A percentile compares a stretch with the other conserved stretches of the same genome.
phyloP scores from a whole-genome alignment of 2,888 invertebrate genomes.

The Torymus auratus region DNA sequence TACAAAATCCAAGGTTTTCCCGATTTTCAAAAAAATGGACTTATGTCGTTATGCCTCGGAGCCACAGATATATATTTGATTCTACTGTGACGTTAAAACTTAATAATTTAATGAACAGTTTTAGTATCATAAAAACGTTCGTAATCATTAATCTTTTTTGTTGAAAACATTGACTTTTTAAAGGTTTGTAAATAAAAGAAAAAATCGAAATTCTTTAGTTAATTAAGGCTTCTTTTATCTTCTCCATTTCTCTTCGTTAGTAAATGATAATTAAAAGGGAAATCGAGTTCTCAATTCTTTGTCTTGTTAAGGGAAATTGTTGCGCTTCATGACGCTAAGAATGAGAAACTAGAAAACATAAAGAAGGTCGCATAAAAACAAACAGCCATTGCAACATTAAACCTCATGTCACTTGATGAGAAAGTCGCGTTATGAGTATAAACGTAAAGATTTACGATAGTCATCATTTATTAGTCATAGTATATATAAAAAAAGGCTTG shows the following conservation, averaged over 20 bases:
- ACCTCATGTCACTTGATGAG: constrained; percentile 9
- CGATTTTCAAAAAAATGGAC: too few relatives aligned
- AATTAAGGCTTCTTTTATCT: constrained; percentile 41
- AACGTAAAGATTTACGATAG: constrained; percentile 1
- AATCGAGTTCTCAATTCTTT: constrained; percentile 48
- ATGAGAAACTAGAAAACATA: constrained; percentile 2
- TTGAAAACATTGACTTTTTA: background rate
- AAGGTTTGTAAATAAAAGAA: constrained; percentile 1
- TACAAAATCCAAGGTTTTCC: too few relatives aligned
- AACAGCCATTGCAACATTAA: constrained; percentile 49
- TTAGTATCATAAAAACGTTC: too few relatives aligned
- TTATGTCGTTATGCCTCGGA: too few relatives aligned
- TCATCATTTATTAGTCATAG: constrained; percentile 5
- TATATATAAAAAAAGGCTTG: background rate
- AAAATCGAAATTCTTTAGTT: constrained; percentile 30
- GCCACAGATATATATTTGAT: too few relatives aligned
- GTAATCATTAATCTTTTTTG: background rate
- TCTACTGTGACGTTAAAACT: too few relatives aligned
- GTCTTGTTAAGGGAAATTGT: background rate
- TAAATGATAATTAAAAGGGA: constrained; percentile 35
- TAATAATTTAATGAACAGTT: too few relatives aligned
- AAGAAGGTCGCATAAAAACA: constrained; percentile 20
- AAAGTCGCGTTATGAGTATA: constrained; percentile 27
- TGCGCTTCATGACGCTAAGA: constrained; percentile 10
- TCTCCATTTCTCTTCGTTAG: constrained; percentile 29